Evolutionary conservation across 2,888 invertebrate genomes (phyloP).

Genomic region (Cancer borealis): DNA sequence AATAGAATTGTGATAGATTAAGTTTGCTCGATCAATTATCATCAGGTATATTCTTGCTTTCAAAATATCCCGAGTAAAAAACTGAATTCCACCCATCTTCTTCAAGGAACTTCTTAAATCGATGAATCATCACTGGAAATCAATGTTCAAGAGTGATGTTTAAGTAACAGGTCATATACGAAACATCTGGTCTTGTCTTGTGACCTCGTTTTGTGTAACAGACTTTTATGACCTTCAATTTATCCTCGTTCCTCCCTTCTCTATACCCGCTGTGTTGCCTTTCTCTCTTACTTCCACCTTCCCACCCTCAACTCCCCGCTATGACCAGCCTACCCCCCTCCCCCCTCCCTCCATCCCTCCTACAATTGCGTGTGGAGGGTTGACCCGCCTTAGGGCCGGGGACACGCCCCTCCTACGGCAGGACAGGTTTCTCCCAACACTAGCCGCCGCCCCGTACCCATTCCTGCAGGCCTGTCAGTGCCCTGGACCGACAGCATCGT

Average conservation of each 20-base stretch:
- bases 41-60: neutral
- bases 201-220: conserved; percentile 33
- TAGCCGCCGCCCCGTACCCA: conserved; percentile 35
- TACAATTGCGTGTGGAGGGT: conserved; percentile 37
- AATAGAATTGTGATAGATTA: neutral
- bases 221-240: conserved; percentile 36
- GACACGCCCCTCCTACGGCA: conserved; percentile 53
- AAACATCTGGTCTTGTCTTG: conserved; percentile 14
- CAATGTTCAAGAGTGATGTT: neutral
- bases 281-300: conserved; percentile 29
- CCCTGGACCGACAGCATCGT: neutral
- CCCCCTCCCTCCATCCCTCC: neutral
- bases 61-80: neutral
- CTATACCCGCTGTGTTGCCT: neutral
- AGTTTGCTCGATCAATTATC: neutral
- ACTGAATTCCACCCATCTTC: neutral
- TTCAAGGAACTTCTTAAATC: neutral
- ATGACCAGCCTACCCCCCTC: neutral
- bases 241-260: conserved; percentile 43
- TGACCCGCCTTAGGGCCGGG: conserved; percentile 35
- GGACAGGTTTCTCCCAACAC: conserved; percentile 46
- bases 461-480: conserved; percentile 24
- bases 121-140: neutral
- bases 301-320: conserved; percentile 32
- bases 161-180: neutral